phyloP scores from a whole-genome alignment of 2,113 vertebrate genomes.

The Pangasianodon hypophthalmus region DNA sequence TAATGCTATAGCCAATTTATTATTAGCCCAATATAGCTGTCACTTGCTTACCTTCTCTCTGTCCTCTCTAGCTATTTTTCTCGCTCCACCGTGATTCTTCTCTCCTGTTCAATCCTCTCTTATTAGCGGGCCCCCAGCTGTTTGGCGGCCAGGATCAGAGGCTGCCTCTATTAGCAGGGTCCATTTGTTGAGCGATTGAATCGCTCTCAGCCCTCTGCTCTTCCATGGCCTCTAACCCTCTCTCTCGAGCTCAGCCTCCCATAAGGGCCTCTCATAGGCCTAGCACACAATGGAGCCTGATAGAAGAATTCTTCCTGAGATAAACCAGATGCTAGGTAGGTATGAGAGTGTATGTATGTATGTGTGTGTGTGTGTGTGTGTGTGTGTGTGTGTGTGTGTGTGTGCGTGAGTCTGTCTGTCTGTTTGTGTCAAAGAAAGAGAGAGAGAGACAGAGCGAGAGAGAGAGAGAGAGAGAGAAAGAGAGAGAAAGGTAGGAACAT shows the following conservation, averaged over 20 bases:
- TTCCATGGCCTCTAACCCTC: conserved; percentile 52
- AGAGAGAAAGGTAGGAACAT: conserved; percentile 13
- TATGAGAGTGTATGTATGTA: conserved; percentile 7
- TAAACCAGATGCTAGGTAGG: conserved; percentile 56
- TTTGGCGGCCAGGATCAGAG: conserved; percentile 76
- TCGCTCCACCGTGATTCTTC: conserved; percentile 33
- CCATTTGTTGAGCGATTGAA: conserved; percentile 79
- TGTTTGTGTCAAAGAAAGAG: background rate
- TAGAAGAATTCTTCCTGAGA: conserved; percentile 53
- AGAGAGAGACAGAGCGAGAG: background rate
- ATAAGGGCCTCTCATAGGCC: conserved; percentile 60
- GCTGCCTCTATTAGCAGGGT: conserved; percentile 76
- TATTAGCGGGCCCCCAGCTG: conserved; percentile 77
- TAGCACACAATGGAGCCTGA: conserved; percentile 56
- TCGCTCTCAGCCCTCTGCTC: conserved; percentile 67
- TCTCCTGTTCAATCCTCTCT: conserved; percentile 71
- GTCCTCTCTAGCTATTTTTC: conserved; percentile 39
- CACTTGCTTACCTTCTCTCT: conserved; percentile 62
- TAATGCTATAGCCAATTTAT: conserved; percentile 42
- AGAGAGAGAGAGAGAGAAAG: conserved; percentile 5
- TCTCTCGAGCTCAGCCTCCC: conserved; percentile 44
- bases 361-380: conserved; percentile 3
- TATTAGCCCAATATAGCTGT: conserved; percentile 43
- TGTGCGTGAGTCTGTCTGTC: background rate
- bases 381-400: background rate